Base-by-base conservation (phyloP, 2,888 invertebrate species). In the Coremacera marginata region DNA sequence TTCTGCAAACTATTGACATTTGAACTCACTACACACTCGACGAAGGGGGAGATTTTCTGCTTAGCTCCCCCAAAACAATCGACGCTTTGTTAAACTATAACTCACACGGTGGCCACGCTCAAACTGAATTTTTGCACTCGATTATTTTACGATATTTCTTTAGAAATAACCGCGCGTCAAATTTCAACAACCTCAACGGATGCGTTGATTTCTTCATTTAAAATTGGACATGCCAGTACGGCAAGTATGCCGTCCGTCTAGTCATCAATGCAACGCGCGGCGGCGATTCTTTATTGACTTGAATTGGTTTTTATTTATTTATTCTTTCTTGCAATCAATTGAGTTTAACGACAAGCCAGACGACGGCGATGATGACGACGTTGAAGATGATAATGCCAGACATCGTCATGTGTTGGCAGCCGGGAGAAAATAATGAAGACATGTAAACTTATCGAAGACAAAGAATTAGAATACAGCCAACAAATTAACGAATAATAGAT, bases 221-320 rank as follows among this genome's bases (percentile, higher is more conserved):
- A 65, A 74, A 27, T 67, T 44, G 37, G 44, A 44, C 8, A 27
- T n/a, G n/a, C 68, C 19, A 19, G n/a, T 49, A 37, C 67, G 25
- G n/a, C 31, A 8, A 44, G 51, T 51, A 25, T 14, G 25, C 49
- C 49, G 49, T 25, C 27, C 16, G 27, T 37, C 31, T 19, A 7
- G 16, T 25, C 22, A 22, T 3, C 71, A n/a, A 2, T 16, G 52
- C 31, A n/a, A 70, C 27, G 62, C 22, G 31, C 34, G 60, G 16
- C 22, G n/a, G 60, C 60, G 71, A 71, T 57, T 73, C 63, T 73
- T 73, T 73, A 73, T 70, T 70, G 73, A 73, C 63, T 73, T 65
- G 76, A 76, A 76, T 76, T 76, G 76, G 49, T 60, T 63, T 14
- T 75, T 76, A 70, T 70, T 76, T 76, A 31, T 75, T 70, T 70